Base-by-base conservation (phyloP, 2,113 vertebrate species). In the Anguilla rostrata region DNA sequence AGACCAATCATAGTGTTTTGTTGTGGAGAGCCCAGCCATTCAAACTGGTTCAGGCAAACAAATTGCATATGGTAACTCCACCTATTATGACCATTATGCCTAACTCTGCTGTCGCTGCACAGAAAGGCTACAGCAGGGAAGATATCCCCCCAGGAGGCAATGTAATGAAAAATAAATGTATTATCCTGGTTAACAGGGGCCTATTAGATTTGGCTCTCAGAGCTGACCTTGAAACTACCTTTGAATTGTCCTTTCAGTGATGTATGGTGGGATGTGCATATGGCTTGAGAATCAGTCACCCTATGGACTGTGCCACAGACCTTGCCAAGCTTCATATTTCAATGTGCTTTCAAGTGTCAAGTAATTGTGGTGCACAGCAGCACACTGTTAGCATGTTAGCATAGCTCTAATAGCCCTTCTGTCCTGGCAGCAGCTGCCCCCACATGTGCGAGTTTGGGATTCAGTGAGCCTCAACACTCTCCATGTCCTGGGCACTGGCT, bases 361-460 rank as follows among this genome's bases (percentile, higher is more conserved):
- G 60, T 20, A 66, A 66, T 22, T 66, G 20, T 26, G 60, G 22
- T 66, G 60, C 22, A 66, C 60, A 66, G 60, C 60, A 66, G 20
- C 60, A 66, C 22, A 26, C 60, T 82, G 57, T 79, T 46, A 49
- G 83, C 12, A 81, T 20, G 26, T 83, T 39, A 7, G 71, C 12
- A 15, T 29, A 18, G 41, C 81, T 43, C 43, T 86, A 86, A 87
- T 83, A 84, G 16, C 43, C 26, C 81, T n/a, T 89, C 84, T 89
- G 81, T 88, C 60, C 84, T 87, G 85, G 81, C 86, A 98, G 97
- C 97, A 98, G 95, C 89, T 99, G 87, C 96, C 96, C 56, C 98
- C 98, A 26, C 98, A 99, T 0, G 97, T 99, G n/a, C 97, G 98
- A 71, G 96, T 99, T 88, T 99, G 98, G 98, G 98, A 99, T 88